Conservation (phyloP, 1,140 invertebrate species). For the Papilio helenus region DNA sequence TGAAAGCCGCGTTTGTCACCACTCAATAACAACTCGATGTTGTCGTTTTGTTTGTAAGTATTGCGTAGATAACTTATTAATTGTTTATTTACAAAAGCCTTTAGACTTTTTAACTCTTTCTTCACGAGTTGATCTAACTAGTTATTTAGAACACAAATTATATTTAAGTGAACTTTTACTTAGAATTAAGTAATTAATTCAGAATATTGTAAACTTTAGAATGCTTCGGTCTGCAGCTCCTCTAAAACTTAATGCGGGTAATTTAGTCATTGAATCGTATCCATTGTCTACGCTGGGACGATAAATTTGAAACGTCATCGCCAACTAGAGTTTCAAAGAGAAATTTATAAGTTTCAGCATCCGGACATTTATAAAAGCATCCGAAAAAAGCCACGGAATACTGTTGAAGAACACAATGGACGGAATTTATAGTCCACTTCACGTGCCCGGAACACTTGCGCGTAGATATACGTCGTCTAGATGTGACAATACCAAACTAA, state of each 20-base stretch:
- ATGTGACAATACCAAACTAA: constrained; percentile 39
- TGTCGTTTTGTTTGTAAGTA: neutral
- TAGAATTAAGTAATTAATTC: too few species aligned
- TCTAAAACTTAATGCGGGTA: constrained; percentile 3
- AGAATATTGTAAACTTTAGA: too few species aligned
- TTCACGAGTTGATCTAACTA: neutral
- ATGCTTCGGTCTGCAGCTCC: neutral
- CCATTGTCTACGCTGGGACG: constrained; percentile 33
- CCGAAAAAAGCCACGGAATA: constrained; percentile 58
- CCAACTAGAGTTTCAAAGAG: constrained; percentile 46
- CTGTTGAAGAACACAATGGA: constrained; percentile 69
- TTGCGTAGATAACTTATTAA: neutral
- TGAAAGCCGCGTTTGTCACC: constrained; percentile 9
- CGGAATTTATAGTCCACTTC: constrained; percentile 71
- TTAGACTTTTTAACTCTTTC: neutral
- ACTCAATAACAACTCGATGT: neutral
- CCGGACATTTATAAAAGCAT: constrained; percentile 52
- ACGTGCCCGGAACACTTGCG: constrained; percentile 62
- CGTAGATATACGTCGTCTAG: constrained; percentile 46
- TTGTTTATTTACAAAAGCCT: neutral
- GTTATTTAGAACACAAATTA: too few species aligned
- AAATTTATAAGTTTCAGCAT: constrained; percentile 48
- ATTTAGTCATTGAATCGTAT: constrained; percentile 16
- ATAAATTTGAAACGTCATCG: constrained; percentile 46
- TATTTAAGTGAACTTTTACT: too few species aligned